Conservation (phyloP, 2,113 vertebrate genomes). For the Scopus umbretta region DNA sequence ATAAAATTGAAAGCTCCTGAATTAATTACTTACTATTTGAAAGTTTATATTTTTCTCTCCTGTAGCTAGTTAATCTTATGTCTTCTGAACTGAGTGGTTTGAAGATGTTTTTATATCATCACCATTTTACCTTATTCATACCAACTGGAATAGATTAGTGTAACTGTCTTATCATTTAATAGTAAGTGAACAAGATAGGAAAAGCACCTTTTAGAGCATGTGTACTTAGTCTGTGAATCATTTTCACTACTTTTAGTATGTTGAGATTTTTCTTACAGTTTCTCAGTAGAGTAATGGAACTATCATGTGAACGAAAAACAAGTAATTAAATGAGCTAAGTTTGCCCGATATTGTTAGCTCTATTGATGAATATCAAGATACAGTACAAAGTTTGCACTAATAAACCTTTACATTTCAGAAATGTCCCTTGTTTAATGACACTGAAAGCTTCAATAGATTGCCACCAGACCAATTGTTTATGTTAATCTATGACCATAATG, state of each 20-base stretch:
- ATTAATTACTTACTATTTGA: conserved; percentile 17
- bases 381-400: background rate
- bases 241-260: background rate
- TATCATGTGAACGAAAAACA: background rate
- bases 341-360: background rate
- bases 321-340: conserved; percentile 31
- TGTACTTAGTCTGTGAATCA: background rate
- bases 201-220: background rate
- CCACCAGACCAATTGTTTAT: background rate
- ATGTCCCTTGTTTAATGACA: conserved; percentile 8
- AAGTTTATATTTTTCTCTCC: background rate
- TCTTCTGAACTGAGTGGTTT: background rate
- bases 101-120: background rate
- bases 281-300: background rate
- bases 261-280: background rate
- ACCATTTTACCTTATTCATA: background rate
- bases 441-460: background rate
- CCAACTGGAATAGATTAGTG: background rate
- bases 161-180: background rate
- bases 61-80: background rate
- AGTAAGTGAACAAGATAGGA: background rate
- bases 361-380: conserved; percentile 19
- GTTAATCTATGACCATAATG: background rate
- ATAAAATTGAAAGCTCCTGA: conserved; percentile 3
- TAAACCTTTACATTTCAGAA: conserved; percentile 31